Percentiles rank a stretch among this genome's conserved stretches.
Evolutionary conservation across 1,140 invertebrate species (phyloP).

Genomic region (Drosophila arizonae): DNA sequence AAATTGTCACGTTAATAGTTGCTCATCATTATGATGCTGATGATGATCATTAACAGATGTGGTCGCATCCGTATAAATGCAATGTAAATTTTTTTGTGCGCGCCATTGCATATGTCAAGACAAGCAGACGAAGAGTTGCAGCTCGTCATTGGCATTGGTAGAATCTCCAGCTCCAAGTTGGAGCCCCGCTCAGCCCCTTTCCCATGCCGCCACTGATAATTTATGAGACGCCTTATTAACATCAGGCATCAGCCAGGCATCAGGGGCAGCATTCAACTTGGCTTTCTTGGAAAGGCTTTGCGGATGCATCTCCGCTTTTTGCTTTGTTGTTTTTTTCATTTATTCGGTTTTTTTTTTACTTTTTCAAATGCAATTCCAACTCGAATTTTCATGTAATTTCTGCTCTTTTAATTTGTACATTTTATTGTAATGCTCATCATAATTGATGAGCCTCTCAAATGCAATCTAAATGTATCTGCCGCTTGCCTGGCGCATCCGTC

Average conservation of each 20-base stretch:
- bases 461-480: background rate
- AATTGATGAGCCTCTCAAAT: slow-evolving; percentile 44
- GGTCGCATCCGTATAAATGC: slow-evolving; percentile 78
- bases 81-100: slow-evolving; percentile 80
- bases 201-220: slow-evolving; percentile 64
- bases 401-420: slow-evolving; percentile 73
- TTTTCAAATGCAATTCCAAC: slow-evolving; percentile 52
- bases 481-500: slow-evolving; percentile 7
- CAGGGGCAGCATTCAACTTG: slow-evolving; percentile 54
- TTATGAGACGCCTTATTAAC: slow-evolving; percentile 82
- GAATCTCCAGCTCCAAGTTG: background rate
- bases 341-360: slow-evolving; percentile 1
- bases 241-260: slow-evolving; percentile 51
- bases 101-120: slow-evolving; percentile 79
- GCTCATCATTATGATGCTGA: slow-evolving; percentile 37
- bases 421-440: slow-evolving; percentile 66
- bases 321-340: slow-evolving; percentile 7
- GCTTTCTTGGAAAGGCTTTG: slow-evolving; percentile 71
- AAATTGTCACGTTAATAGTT: slow-evolving; percentile 81
- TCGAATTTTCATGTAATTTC: slow-evolving; percentile 76
- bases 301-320: slow-evolving; percentile 67
- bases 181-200: slow-evolving; percentile 14
- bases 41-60: slow-evolving; percentile 45
- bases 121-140: slow-evolving; percentile 30
- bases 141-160: slow-evolving; percentile 40